Conservation (phyloP, 2,888 invertebrate species). For the Mythimna lalbum region DNA sequence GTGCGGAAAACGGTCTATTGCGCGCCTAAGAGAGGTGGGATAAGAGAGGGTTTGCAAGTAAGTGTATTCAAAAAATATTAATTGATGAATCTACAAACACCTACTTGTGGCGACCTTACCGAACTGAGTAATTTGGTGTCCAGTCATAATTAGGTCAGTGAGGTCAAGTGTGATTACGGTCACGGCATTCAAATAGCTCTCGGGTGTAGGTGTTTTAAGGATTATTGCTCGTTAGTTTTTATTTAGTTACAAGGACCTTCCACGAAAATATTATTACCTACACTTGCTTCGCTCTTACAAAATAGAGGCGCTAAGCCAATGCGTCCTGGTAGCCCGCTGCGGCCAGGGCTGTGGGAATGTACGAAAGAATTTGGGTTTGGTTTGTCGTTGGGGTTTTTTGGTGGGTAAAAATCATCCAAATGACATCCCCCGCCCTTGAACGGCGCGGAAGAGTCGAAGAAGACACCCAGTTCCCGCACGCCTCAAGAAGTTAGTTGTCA, state of each 20-base stretch:
- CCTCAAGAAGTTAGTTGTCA: too few species aligned
- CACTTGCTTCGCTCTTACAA: not conserved
- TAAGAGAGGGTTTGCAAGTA: too few species aligned
- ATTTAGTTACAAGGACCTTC: conserved; percentile 31
- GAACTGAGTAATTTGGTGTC: conserved; percentile 21
- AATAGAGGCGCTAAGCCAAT: not conserved
- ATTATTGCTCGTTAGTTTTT: conserved; percentile 28
- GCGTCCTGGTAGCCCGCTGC: too few species aligned
- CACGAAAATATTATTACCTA: not conserved
- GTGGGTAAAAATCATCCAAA: too few species aligned
- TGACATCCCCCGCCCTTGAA: too few species aligned
- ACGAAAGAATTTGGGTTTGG: too few species aligned
- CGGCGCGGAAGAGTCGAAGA: too few species aligned
- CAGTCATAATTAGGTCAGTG: conserved; percentile 34
- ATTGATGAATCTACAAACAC: not conserved
- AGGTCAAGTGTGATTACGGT: conserved; percentile 40
- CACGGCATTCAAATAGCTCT: conserved; percentile 33
- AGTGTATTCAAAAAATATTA: not conserved
- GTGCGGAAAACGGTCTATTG: too few species aligned
- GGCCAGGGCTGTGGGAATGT: too few species aligned
- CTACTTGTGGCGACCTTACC: not conserved
- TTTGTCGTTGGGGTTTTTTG: too few species aligned
- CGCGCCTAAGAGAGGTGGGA: too few species aligned
- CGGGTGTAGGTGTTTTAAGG: conserved; percentile 35
- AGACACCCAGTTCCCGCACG: too few species aligned